phyloP scores from a whole-genome alignment of 2,888 invertebrate species.

The Polymixis flavicincta region DNA sequence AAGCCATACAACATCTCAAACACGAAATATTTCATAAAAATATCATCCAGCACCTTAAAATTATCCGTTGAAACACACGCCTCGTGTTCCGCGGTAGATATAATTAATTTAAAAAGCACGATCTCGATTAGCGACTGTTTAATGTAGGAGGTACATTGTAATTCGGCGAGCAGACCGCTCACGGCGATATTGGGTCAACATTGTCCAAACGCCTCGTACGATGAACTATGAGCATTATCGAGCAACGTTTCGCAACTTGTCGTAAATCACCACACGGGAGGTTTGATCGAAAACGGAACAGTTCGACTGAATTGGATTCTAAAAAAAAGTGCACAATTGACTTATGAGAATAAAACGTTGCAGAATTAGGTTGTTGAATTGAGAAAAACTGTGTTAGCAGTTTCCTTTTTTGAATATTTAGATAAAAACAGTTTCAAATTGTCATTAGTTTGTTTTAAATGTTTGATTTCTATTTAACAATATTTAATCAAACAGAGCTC shows the following conservation, averaged over 20 bases:
- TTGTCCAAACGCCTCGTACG: conserved; percentile 77
- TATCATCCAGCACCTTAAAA: conserved; percentile 32
- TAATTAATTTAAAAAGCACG: conserved; percentile 67
- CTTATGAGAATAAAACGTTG: conserved; percentile 32
- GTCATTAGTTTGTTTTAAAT: background rate
- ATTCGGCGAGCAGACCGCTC: conserved; percentile 65
- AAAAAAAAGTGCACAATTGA: conserved; percentile 51
- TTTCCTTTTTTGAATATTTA: conserved; percentile 21
- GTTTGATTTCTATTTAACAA: background rate
- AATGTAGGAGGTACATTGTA: conserved; percentile 74
- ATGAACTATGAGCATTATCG: conserved; percentile 75
- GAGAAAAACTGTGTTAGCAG: conserved; percentile 5
- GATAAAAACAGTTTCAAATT: background rate
- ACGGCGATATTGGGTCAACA: conserved; percentile 79
- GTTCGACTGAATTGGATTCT: conserved; percentile 46
- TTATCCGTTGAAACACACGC: conserved; percentile 22
- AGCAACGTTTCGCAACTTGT: conserved; percentile 67
- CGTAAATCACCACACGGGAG: conserved; percentile 67
- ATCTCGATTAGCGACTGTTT: conserved; percentile 73
- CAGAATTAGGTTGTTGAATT: conserved; percentile 28
- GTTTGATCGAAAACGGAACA: conserved; percentile 57
- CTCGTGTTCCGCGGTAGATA: conserved; percentile 45
- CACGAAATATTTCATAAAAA: conserved; percentile 27
- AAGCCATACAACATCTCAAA: conserved; percentile 34
- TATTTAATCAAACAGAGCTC: background rate